A percentile compares a stretch with the other conserved stretches of the same genome.
These are phyloP conservation scores for Coelopa frigida DNA, from an alignment of 1,140 invertebrate species.

Conservation along the genomic window DNA sequence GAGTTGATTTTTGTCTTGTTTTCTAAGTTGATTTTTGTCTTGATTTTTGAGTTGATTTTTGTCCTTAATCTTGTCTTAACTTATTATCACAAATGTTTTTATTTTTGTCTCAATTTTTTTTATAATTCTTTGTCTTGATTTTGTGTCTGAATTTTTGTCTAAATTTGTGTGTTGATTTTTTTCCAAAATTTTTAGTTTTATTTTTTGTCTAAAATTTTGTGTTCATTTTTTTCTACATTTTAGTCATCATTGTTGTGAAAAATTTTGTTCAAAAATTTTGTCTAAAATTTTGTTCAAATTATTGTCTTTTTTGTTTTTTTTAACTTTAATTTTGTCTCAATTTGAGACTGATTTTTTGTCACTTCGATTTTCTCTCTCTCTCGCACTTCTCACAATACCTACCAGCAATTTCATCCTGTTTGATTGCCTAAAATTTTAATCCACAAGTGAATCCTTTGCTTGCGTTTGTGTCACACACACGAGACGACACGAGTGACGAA, in stretches of 20 bases:
- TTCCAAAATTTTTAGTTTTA: no score
- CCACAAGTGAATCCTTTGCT: constrained; percentile 1
- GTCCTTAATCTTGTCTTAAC: no score
- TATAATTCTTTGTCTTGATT: no score
- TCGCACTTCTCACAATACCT: constrained; percentile 9
- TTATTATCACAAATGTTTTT: background rate
- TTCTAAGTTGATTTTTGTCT: no score
- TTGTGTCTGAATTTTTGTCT: no score
- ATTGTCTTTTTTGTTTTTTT: background rate
- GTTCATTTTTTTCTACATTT: background rate
- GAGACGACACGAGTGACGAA: constrained; percentile 9
- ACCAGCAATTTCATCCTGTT: constrained; percentile 21
- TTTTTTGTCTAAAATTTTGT: no score
- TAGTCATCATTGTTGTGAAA: background rate
- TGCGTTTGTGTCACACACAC: constrained; percentile 8
- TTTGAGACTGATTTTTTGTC: constrained; percentile 1
- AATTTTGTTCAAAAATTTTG: background rate
- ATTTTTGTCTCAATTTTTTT: background rate
- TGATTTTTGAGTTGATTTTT: no score
- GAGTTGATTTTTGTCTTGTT: no score
- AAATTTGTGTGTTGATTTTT: background rate
- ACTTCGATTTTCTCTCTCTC: background rate
- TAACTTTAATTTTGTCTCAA: no score
- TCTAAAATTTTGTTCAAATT: background rate
- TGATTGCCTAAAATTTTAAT: constrained; percentile 1